Evolutionary conservation across 2,888 invertebrate species (phyloP).

Genomic region (Theodoxus fluviatilis): DNA sequence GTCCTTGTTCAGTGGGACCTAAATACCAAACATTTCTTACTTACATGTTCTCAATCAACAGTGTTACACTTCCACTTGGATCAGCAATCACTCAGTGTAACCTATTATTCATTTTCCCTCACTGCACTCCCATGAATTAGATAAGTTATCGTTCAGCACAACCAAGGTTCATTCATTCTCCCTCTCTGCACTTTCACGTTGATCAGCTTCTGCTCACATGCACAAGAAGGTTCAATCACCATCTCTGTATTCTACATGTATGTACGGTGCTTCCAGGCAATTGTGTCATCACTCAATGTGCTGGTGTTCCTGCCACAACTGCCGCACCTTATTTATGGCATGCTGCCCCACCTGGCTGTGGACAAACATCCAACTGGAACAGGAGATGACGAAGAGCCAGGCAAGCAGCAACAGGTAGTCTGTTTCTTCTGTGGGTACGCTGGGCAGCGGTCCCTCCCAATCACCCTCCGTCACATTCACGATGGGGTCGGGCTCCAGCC

Average conservation of each 20-base stretch:
- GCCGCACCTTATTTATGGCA: slow-evolving; percentile 46
- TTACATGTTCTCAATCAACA: too few relatives aligned
- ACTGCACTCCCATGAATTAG: too few relatives aligned
- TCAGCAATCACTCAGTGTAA: too few relatives aligned
- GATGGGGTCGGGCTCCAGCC: slow-evolving; percentile 47
- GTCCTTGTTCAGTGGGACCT: too few relatives aligned
- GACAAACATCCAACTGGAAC: slow-evolving; percentile 48
- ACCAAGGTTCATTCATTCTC: background rate
- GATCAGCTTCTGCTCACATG: background rate
- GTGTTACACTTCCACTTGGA: too few relatives aligned
- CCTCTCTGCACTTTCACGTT: background rate
- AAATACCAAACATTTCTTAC: too few relatives aligned
- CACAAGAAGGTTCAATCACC: background rate
- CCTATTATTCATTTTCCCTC: too few relatives aligned
- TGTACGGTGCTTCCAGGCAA: too few relatives aligned
- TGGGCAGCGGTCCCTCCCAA: slow-evolving; percentile 77
- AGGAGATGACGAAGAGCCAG: slow-evolving; percentile 80
- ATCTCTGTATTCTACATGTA: too few relatives aligned
- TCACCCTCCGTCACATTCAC: slow-evolving; percentile 53
- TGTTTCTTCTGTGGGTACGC: slow-evolving; percentile 77
- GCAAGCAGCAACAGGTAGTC: slow-evolving; percentile 84
- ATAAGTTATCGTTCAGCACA: background rate
- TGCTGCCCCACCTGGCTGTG: slow-evolving; percentile 51
- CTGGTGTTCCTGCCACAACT: slow-evolving; percentile 59
- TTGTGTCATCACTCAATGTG: slow-evolving; percentile 57